Conservation (phyloP, 1,140 invertebrate genomes). For the Heliothis subflexa region DNA sequence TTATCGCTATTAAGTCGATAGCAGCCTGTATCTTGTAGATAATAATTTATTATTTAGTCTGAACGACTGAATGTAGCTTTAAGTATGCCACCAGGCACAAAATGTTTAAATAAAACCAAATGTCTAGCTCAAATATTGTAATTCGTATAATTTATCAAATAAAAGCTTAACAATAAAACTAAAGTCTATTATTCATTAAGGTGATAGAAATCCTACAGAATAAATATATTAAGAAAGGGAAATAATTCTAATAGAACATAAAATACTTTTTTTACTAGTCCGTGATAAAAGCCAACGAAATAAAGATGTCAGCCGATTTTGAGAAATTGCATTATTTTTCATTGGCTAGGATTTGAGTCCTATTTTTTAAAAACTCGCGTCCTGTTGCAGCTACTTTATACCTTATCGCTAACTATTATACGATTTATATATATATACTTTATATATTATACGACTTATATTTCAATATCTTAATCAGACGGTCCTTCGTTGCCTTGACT, state of each 20-base stretch:
- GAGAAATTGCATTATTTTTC: no score
- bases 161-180: conserved; percentile 52
- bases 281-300: no score
- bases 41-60: conserved; percentile 41
- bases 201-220: not conserved
- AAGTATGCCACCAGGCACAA: conserved; percentile 62
- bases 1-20: not conserved
- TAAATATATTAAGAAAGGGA: no score
- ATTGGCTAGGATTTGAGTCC: not conserved
- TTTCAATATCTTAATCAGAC: conserved; percentile 68
- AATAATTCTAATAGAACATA: no score
- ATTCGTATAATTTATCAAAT: conserved; percentile 52
- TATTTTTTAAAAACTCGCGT: not conserved
- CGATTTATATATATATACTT: conserved; percentile 55
- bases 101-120: conserved; percentile 61
- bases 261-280: no score
- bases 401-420: conserved; percentile 56
- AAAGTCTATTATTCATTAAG: not conserved
- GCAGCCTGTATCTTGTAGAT: conserved; percentile 21
- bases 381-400: not conserved
- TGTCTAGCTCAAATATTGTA: conserved; percentile 71
- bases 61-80: conserved; percentile 67
- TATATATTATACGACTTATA: conserved; percentile 63
- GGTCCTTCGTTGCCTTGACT: conserved; percentile 61
- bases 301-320: no score